Evolutionary conservation across 2,113 vertebrate species (phyloP), one percentile per base, ranked within the genome.

Genomic region (Centropus unirufus): DNA sequence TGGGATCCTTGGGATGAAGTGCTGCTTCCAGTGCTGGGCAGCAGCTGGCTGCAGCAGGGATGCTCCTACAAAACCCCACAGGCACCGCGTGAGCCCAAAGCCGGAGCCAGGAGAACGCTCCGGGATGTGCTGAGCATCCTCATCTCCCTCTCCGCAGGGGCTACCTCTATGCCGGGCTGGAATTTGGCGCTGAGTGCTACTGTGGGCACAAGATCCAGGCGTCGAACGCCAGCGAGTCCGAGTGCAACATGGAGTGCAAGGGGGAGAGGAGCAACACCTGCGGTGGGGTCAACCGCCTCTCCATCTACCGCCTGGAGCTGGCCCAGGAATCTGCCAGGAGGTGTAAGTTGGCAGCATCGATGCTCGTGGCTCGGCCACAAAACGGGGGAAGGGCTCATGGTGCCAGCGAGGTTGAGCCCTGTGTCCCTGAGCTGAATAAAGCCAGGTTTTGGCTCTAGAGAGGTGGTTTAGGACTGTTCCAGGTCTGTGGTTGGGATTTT

Each of bases 131-230:
- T 75, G 55, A 81, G 6, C 2, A 3, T 42, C 58, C 54, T 29
- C 27, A 9, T 27, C 29, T 66, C 44, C 95, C 18, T 89, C n/a
- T 82, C 34, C 87, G 8, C 94, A 99, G 99, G 97, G 99, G 99
- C 6, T 99, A 99, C 97, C 98, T 99, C 96, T 99, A 98, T 0
- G 99, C 99, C 0, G 99, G 99, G 62, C 97, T 99, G 98, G 99
- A 99, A 96, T 99, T 99, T 3, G 99, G 99, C 3, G 99, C 99
- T 0, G 99, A 99, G 95, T 99, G 99, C 94, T 99, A 99, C 98
- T 99, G 99, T 0, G 99, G 99, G 46, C 99, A 99, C 98, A 99
- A 99, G 97, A 98, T 99, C 96, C 99, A 99, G 97, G 98, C 98
- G 0, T 24, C 95, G 3, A 99, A 99, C 7, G 97, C 97, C 92